Base-by-base conservation (phyloP, 2,888 invertebrate species). In the Diarsia brunnea region DNA sequence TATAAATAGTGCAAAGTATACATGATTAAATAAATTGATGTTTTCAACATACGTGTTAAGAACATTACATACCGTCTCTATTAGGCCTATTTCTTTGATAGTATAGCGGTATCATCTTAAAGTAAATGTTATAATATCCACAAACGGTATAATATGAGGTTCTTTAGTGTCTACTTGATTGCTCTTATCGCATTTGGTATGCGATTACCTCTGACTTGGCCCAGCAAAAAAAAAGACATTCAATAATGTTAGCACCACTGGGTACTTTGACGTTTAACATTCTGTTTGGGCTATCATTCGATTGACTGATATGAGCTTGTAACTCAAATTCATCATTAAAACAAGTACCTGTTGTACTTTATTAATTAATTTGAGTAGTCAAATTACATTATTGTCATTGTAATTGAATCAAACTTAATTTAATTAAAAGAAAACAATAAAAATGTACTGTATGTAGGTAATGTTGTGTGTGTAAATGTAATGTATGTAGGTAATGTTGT, bases 1-100 rank as follows among this genome's bases (percentile, higher is more conserved):
- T 69, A 45, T 19, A 63, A 77, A 43, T 66, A 64, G n/a, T 73
- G 53, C 49, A 58, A 75, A 72, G 27, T 73, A 82, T 68, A 81
- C 60, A 61, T 61, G 31, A 55, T 81, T 65, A 71, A 45, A 79
- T 70, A 68, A 87, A 78, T 88, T 83, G 81, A 49, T 61, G 65
- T 75, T 43, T 61, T 80, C 69, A 80, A 68, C 70, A 63, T 19
- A 61, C 43, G 77, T 85, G 82, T 78, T 78, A 73, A 73, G 73
- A 68, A 76, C 24, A 68, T 75, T 73, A 49, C 45, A n/a, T 43
- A 24, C 24, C 21, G 4, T 78, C 66, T 67, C 67, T 5, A 31
- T 79, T 31, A 80, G 49, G 53, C 43, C 60, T 79, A 80, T 78
- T 78, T 66, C 24, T 55, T 64, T 68, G 24, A 58, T 58, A 63